Evolutionary conservation across 1,140 invertebrate genomes (phyloP).

Genomic region (Zaprionus ornatus): DNA sequence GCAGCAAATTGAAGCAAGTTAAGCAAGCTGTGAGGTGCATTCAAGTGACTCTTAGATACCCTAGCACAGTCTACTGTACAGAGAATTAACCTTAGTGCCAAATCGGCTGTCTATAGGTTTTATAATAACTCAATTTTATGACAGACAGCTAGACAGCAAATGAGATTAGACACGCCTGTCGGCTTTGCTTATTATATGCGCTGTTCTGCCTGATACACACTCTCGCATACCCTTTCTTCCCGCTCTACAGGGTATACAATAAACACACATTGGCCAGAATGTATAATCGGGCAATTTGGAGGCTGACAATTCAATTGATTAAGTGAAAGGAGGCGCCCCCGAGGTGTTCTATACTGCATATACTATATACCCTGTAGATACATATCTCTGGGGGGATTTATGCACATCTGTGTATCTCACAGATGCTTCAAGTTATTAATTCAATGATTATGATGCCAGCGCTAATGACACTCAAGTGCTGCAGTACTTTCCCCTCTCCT

Average conservation of each 20-base stretch:
- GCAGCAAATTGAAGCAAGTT: neutral
- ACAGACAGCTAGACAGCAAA: neutral
- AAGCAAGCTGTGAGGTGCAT: neutral
- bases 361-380: slow-evolving; percentile 1
- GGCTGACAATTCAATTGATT: slow-evolving; percentile 71
- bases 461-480: slow-evolving; percentile 80
- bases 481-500: slow-evolving; percentile 14
- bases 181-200: neutral
- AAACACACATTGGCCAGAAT: slow-evolving; percentile 6
- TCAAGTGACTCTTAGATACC: neutral
- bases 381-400: neutral
- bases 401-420: slow-evolving; percentile 5
- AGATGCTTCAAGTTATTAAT: slow-evolving; percentile 67
- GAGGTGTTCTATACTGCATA: slow-evolving; percentile 12
- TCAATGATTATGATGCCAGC: slow-evolving; percentile 76
- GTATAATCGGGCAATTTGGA: slow-evolving; percentile 47
- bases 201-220: neutral
- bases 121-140: neutral
- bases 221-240: neutral
- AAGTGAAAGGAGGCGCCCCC: slow-evolving; percentile 47
- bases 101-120: neutral
- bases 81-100: neutral
- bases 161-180: neutral
- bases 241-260: neutral
- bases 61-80: neutral